A percentile compares a stretch with the other conserved stretches of the same genome.
Conservation (phyloP, 2,797 vertebrate genomes). For the Cynopterus sphinx region DNA sequence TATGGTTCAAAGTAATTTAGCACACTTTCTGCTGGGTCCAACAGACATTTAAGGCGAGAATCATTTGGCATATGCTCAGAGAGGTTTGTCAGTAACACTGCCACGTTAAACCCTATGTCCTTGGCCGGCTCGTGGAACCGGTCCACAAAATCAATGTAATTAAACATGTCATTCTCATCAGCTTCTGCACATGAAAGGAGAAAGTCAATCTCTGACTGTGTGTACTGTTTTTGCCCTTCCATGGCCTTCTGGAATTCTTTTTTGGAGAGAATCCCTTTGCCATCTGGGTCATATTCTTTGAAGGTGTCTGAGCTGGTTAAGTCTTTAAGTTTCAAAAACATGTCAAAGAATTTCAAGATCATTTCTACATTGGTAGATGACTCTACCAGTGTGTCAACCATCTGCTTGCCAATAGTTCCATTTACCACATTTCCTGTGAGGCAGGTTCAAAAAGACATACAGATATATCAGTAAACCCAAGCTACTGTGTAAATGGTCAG, state of each 20-base stretch:
- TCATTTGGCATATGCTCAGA: constrained; percentile 99
- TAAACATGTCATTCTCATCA: constrained; percentile 99
- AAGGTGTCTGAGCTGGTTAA: constrained; percentile 97
- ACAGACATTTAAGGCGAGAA: constrained; percentile 92
- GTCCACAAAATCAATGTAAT: constrained; percentile 96
- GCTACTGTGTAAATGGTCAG: constrained; percentile 3
- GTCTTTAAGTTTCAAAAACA: constrained; percentile 99
- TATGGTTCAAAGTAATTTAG: constrained; percentile 98
- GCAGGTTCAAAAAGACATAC: constrained; percentile 76
- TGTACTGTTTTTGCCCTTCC: constrained; percentile 99
- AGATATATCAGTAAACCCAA: constrained; percentile 65
- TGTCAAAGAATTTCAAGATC: constrained; percentile 99
- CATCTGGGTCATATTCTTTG: constrained; percentile 95
- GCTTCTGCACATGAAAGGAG: constrained; percentile 96
- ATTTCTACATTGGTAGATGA: constrained; percentile 99
- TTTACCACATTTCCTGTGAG: constrained; percentile 97
- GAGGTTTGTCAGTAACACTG: constrained; percentile 95
- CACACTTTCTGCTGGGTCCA: constrained; percentile 96
- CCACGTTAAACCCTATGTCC: constrained; percentile 99
- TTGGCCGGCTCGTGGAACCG: constrained; percentile 98
- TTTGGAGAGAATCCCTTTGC: constrained; percentile 97
- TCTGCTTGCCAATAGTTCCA: constrained; percentile 99
- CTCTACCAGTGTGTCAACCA: constrained; percentile 99
- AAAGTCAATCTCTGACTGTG: constrained; percentile 97
- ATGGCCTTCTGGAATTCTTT: constrained; percentile 99